Evolutionary conservation across 2,113 vertebrate species (phyloP).

Genomic region (Hypanus sabinus): DNA sequence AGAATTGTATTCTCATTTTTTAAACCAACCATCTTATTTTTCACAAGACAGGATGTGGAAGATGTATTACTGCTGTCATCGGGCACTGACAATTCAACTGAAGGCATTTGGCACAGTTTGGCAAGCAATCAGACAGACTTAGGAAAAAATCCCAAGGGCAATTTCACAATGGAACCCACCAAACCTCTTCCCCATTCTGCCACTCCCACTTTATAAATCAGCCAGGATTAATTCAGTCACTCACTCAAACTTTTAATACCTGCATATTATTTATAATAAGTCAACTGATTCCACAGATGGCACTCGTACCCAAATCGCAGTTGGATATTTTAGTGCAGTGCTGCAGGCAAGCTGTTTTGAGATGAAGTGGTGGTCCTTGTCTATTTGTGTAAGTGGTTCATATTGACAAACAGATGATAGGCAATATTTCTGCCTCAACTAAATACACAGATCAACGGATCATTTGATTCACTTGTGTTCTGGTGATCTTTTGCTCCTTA

Average conservation of each 20-base stretch:
- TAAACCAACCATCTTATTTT: slow-evolving; percentile 28
- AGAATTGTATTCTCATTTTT: neutral
- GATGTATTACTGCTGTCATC: slow-evolving; percentile 26
- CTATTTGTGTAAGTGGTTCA: neutral
- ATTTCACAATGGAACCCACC: neutral
- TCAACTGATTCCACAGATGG: neutral
- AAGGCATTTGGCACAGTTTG: neutral
- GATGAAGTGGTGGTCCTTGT: neutral
- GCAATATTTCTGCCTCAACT: neutral
- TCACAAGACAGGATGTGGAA: neutral
- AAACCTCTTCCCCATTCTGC: too few relatives aligned
- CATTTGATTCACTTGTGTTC: neutral
- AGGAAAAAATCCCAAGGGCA: neutral
- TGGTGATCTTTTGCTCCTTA: neutral
- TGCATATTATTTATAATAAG: neutral
- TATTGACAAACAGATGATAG: neutral
- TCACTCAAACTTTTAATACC: neutral
- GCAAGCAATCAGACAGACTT: neutral
- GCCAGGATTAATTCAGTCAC: neutral
- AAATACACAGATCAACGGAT: neutral
- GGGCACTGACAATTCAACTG: slow-evolving; percentile 27
- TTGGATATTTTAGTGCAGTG: neutral
- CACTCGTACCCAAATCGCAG: neutral
- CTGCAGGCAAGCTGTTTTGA: neutral
- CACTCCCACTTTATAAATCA: neutral